A percentile compares a stretch with the other conserved stretches of the same genome.
Conservation (phyloP, 2,113 vertebrate genomes). For the Megaleporinus macrocephalus region DNA sequence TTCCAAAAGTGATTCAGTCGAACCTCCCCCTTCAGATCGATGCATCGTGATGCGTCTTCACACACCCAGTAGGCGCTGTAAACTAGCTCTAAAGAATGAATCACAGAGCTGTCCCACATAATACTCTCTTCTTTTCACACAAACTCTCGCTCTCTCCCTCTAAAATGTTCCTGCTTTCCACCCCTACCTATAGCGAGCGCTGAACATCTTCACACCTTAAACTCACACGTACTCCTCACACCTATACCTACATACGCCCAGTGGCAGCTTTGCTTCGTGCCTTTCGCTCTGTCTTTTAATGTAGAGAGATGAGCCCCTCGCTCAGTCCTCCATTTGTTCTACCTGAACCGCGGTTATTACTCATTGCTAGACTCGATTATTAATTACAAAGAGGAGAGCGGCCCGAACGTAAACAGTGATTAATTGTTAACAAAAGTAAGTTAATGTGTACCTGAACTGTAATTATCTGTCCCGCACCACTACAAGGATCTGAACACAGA, state of each 20-base stretch:
- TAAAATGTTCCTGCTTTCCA: conserved; percentile 21
- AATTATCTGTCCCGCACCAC: conserved; percentile 74
- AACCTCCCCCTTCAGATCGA: background rate
- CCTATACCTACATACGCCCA: conserved; percentile 14
- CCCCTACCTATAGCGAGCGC: background rate
- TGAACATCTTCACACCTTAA: conserved; percentile 13
- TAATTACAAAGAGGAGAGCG: conserved; percentile 77
- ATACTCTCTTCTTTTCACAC: background rate
- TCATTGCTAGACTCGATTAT: conserved; percentile 79
- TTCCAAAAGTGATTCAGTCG: background rate
- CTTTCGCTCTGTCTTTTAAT: background rate
- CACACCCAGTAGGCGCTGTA: background rate
- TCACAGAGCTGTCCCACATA: background rate
- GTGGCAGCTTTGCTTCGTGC: background rate
- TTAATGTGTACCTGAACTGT: conserved; percentile 83
- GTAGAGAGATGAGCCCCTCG: background rate
- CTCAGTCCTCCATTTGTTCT: conserved; percentile 21
- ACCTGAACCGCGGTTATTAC: conserved; percentile 74
- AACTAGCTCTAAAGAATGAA: conserved; percentile 8
- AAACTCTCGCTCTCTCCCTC: conserved; percentile 12
- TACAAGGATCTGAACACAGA: conserved; percentile 75
- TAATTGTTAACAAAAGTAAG: conserved; percentile 85
- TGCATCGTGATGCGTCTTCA: background rate
- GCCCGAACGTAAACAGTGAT: conserved; percentile 81
- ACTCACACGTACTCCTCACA: conserved; percentile 25